These are phyloP conservation scores for Gambelia wislizenii DNA, from an alignment of 2,797 vertebrate species.

Conservation along the genomic window DNA sequence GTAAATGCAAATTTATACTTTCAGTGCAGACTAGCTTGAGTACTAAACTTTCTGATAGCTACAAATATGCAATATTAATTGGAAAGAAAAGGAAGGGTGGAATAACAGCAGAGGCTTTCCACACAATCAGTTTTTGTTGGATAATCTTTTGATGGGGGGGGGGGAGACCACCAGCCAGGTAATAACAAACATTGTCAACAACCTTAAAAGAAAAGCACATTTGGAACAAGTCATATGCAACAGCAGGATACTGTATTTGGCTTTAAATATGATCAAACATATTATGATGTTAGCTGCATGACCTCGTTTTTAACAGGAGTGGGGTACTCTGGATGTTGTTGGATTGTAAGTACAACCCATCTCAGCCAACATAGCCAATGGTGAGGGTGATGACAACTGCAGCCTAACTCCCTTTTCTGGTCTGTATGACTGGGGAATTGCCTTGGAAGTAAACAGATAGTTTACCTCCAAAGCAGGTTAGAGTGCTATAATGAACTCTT, in stretches of 20 bases:
- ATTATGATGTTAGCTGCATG: neutral
- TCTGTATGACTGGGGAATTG: constrained; percentile 17
- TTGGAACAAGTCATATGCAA: constrained; percentile 24
- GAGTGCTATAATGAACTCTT: too few relatives aligned
- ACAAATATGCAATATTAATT: constrained; percentile 53
- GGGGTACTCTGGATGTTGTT: too few relatives aligned
- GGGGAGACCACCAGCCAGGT: too few relatives aligned
- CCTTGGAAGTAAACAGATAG: constrained; percentile 40
- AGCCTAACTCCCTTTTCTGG: neutral
- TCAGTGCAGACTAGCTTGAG: neutral
- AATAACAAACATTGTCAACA: constrained; percentile 32
- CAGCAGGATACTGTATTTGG: neutral
- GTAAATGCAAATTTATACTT: constrained; percentile 36
- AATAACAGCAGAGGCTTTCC: constrained; percentile 57
- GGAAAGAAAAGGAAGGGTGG: constrained; percentile 50
- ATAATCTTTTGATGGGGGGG: constrained; percentile 1
- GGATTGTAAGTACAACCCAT: neutral
- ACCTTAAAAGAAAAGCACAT: constrained; percentile 40
- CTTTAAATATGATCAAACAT: constrained; percentile 46
- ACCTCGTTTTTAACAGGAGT: neutral
- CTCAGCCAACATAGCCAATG: neutral
- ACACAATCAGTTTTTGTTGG: constrained; percentile 43
- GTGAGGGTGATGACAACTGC: neutral
- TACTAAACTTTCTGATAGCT: constrained; percentile 46
- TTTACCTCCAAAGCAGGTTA: too few relatives aligned